These are phyloP conservation scores for Cyprinodon brontotheroides DNA, from an alignment of 2,113 vertebrate species.

Conservation along the genomic window DNA sequence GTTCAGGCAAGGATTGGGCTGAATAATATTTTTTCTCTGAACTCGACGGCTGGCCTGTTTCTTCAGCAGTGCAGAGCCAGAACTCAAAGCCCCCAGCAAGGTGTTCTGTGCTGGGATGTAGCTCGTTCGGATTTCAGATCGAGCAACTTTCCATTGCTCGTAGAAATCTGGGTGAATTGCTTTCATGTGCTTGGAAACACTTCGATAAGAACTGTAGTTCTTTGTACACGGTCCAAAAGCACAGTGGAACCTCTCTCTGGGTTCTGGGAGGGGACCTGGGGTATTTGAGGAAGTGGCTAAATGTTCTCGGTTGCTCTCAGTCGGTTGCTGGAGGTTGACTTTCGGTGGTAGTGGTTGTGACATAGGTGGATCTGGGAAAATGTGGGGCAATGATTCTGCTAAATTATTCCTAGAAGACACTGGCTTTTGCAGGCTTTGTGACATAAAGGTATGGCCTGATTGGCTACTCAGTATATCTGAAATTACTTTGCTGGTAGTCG, in stretches of 20 bases:
- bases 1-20: constrained; percentile 38
- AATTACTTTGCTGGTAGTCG: constrained; percentile 46
- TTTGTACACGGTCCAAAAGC: constrained; percentile 88
- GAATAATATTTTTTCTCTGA: constrained; percentile 78
- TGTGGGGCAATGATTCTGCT: constrained; percentile 27
- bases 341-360: constrained; percentile 65
- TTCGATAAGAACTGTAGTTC: constrained; percentile 90
- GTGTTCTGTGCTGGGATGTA: constrained; percentile 63
- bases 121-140: constrained; percentile 81
- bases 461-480: constrained; percentile 26
- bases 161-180: constrained; percentile 90
- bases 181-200: constrained; percentile 96
- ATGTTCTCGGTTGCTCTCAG: constrained; percentile 36
- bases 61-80: constrained; percentile 71
- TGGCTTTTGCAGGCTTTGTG: constrained; percentile 26
- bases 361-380: constrained; percentile 34
- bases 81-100: constrained; percentile 71
- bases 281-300: constrained; percentile 1
- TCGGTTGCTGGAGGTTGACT: constrained; percentile 34
- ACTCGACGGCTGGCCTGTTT: constrained; percentile 60
- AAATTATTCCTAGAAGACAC: constrained; percentile 37
- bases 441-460: constrained; percentile 24
- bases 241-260: constrained; percentile 85
- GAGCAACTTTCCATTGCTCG: constrained; percentile 86
- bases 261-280: constrained; percentile 24